phyloP scores from a whole-genome alignment of 2,113 vertebrate species.

The Notarius quadriscutis region DNA sequence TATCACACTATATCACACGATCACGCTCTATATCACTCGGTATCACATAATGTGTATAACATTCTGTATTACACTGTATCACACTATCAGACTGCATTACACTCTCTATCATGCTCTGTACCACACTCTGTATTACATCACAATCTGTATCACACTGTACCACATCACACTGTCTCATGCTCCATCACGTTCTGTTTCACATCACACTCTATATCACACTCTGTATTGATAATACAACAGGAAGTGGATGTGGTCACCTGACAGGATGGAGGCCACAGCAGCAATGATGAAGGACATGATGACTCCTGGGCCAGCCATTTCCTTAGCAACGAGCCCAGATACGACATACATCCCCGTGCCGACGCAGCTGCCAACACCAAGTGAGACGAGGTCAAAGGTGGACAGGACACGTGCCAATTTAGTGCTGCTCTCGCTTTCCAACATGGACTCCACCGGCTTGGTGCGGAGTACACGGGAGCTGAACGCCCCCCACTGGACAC shows the following conservation, averaged over 20 bases:
- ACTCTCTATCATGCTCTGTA: not conserved
- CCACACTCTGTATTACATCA: not conserved
- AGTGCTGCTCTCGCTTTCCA: slow-evolving; percentile 74
- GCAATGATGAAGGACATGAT: slow-evolving; percentile 96
- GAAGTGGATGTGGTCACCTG: slow-evolving; percentile 72
- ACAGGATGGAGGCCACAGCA: slow-evolving; percentile 88
- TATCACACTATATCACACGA: not conserved
- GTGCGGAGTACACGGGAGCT: slow-evolving; percentile 85
- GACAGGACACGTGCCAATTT: slow-evolving; percentile 90
- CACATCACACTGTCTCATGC: not conserved
- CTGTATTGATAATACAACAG: not conserved
- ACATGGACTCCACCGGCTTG: slow-evolving; percentile 92
- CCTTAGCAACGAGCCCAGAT: slow-evolving; percentile 92
- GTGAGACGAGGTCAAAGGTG: slow-evolving; percentile 92
- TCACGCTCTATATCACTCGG: not conserved
- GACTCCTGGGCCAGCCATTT: slow-evolving; percentile 93
- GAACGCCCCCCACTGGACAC: slow-evolving; percentile 81
- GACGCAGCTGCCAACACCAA: slow-evolving; percentile 95
- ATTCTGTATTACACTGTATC: not conserved
- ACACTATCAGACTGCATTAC: not conserved
- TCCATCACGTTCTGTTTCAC: not conserved
- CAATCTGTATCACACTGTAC: not conserved
- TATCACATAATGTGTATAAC: not conserved
- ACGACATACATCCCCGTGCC: slow-evolving; percentile 99
- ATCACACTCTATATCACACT: not conserved